phyloP scores from a whole-genome alignment of 2,113 vertebrate genomes.

The Symphodus melops region DNA sequence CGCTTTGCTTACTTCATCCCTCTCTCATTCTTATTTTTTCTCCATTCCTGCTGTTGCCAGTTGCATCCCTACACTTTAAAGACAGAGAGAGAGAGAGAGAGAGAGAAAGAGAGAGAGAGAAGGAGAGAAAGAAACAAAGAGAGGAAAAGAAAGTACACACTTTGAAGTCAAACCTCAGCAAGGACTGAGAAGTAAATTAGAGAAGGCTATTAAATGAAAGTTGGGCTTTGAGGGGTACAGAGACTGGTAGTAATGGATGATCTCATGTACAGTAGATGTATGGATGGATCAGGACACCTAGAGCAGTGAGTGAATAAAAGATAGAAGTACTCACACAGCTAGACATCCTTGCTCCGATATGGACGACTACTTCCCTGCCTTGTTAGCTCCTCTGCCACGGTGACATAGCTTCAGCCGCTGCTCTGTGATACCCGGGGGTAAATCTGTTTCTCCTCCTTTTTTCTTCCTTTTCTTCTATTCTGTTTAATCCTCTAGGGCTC shows the following conservation, averaged over 20 bases:
- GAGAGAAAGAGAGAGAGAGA: neutral
- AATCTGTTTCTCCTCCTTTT: constrained; percentile 49
- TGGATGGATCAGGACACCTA: constrained; percentile 15
- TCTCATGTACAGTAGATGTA: constrained; percentile 14
- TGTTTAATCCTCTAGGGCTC: constrained; percentile 56
- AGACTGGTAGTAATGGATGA: constrained; percentile 8
- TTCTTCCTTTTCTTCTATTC: constrained; percentile 34
- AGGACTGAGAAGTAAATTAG: constrained; percentile 35
- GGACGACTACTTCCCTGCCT: constrained; percentile 58
- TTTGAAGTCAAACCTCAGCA: constrained; percentile 53
- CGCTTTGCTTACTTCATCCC: constrained; percentile 55
- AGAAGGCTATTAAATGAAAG: constrained; percentile 29
- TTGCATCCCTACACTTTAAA: constrained; percentile 38
- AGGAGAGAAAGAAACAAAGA: neutral
- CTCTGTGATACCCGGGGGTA: constrained; percentile 30
- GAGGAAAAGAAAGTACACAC: constrained; percentile 26
- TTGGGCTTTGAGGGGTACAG: neutral
- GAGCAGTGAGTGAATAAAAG: constrained; percentile 41
- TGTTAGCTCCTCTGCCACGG: constrained; percentile 61
- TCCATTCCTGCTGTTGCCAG: constrained; percentile 48
- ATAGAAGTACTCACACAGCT: constrained; percentile 71
- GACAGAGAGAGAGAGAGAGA: neutral
- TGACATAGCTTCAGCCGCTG: constrained; percentile 66
- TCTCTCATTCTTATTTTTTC: constrained; percentile 15
- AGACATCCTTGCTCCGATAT: constrained; percentile 67